Base-by-base conservation (phyloP, 1,140 invertebrate genomes). In the Drepana arcuata region DNA sequence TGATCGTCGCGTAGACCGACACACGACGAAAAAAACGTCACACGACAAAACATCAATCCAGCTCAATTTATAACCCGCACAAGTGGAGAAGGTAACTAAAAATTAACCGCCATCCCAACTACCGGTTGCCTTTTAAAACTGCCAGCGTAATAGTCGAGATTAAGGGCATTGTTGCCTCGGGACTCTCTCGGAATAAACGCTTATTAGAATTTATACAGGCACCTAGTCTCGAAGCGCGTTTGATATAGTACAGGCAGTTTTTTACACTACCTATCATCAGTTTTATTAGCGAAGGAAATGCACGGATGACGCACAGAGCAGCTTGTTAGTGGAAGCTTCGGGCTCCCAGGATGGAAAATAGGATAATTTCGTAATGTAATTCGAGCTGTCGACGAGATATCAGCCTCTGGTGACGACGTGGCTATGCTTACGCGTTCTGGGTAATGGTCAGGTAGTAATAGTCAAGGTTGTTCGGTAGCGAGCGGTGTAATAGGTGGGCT, bases 401-500 rank as follows among this genome's bases (percentile, higher is more conserved):
- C 63, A 68, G 68, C 62, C 67, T 43, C 51, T 69, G 55, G 65
- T 69, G 67, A 71, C 65, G 60, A 49, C 24, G 44, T 41, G 33
- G 24, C 24, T 26, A 54, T 54, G 54, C 50, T 52, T 42, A 54
- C 60, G 56, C 58, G 53, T 33, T 50, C 35, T 21, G 21, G 28
- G 51, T 72, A 72, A 74, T 72, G 52, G 49, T 37, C 48, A 44
- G 54, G 42, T 6, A 26, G 41, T 61, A 62, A 67, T 68, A 72
- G 64, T 61, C 75, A 75, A 77, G 70, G 68, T 56, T 77, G 51
- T 62, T 51, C 70, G 27, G 70, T 77, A 75, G 75, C 74, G 59
- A 61, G 48, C 47, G 52, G 57, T 38, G 42, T 68, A 71, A 72
- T 74, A 65, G 71, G 74, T 64, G 57, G 63, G 57, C 58, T 53